These are phyloP conservation scores for Heptranchias perlo DNA, from an alignment of 2,113 vertebrate genomes.

Conservation along the genomic window DNA sequence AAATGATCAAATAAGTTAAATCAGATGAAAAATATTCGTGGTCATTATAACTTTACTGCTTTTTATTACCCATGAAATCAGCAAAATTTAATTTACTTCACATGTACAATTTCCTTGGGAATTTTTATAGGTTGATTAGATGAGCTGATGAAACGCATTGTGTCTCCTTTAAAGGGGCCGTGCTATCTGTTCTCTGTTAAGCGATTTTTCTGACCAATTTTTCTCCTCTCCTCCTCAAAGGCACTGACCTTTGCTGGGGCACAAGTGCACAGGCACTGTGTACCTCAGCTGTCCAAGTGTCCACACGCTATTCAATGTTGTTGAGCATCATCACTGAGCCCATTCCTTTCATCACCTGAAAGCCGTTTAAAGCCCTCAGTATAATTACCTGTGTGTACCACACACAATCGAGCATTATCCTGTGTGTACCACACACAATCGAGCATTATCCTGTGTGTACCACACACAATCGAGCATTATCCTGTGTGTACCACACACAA, in stretches of 20 bases:
- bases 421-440: no score
- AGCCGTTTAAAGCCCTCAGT: not conserved
- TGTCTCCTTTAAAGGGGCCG: not conserved
- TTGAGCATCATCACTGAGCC: not conserved
- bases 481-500: no score
- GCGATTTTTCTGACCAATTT: not conserved
- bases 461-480: no score
- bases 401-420: no score
- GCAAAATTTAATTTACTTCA: slow-evolving; percentile 26
- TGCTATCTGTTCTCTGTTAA: not conserved
- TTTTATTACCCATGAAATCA: slow-evolving; percentile 32
- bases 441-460: no score
- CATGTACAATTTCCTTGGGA: slow-evolving; percentile 13
- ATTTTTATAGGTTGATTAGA: slow-evolving; percentile 5
- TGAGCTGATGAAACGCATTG: not conserved
- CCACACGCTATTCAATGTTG: not conserved
- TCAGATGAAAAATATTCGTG: slow-evolving; percentile 24
- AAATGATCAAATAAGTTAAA: slow-evolving; percentile 7
- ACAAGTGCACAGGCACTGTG: not conserved
- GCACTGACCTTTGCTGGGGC: no score
- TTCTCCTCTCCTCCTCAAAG: not conserved
- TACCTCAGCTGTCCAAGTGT: not conserved
- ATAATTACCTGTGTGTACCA: no score
- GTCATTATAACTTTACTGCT: slow-evolving; percentile 16
- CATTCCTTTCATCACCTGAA: not conserved